Evolutionary conservation across 2,888 invertebrate species (phyloP), one percentile per base, ranked within the genome.

Genomic region (Polylopha cassiicola): DNA sequence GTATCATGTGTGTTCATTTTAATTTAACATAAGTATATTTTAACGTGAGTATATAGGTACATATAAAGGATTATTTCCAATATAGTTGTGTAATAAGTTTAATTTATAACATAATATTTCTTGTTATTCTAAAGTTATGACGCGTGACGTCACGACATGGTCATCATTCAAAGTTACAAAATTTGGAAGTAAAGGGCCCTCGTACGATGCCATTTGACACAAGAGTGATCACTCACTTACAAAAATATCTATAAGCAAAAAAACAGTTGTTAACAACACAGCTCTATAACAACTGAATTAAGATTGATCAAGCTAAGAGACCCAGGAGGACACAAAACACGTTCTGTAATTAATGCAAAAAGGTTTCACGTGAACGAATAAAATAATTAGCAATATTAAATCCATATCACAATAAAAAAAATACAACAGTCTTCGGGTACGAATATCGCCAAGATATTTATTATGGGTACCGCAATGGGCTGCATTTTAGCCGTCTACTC

Each of bases 361-460:
- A n/a, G n/a, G n/a, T n/a, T n/a, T n/a, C n/a, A n/a, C n/a, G n/a
- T n/a, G n/a, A n/a, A n/a, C n/a, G n/a, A n/a, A n/a, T n/a, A n/a
- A n/a, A n/a, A n/a, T n/a, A n/a, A n/a, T n/a, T n/a, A n/a, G n/a
- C n/a, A n/a, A n/a, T n/a, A n/a, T n/a, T n/a, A n/a, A n/a, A n/a
- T n/a, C n/a, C n/a, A n/a, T n/a, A n/a, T n/a, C n/a, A n/a, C n/a
- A n/a, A n/a, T n/a, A n/a, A n/a, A n/a, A n/a, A n/a, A n/a, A n/a
- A n/a, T n/a, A n/a, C n/a, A n/a, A n/a, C n/a, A n/a, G n/a, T 34
- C 33, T 33, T 33, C 27, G 28, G 33, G 31, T 38, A 38, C 34
- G 41, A 41, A 41, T 41, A 36, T 36, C 36, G 24, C 41, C n/a
- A n/a, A n/a, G n/a, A 36, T 41, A 34, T 24, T 29, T 30, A 28